Evolutionary conservation across 1,140 invertebrate species (phyloP).

Genomic region (Drosophila ficusphila): DNA sequence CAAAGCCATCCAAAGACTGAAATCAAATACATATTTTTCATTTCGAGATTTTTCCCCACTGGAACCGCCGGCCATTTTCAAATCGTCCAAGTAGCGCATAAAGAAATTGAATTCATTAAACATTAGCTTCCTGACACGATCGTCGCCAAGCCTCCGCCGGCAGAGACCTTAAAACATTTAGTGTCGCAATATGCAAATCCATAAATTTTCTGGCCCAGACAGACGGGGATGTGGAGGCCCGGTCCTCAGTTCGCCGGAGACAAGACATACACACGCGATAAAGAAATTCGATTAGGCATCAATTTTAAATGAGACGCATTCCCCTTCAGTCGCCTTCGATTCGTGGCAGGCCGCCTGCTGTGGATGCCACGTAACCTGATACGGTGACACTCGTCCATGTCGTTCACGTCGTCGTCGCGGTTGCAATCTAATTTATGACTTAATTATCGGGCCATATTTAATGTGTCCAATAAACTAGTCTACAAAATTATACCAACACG

Average conservation of each 20-base stretch:
- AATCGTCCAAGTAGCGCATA: conserved; percentile 69
- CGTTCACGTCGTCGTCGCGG: conserved; percentile 61
- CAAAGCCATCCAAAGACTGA: background rate
- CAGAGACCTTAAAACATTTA: conserved; percentile 72
- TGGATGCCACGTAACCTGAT: conserved; percentile 78
- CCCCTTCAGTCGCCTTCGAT: conserved; percentile 10
- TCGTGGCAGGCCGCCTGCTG: conserved; percentile 61
- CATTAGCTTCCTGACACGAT: conserved; percentile 82
- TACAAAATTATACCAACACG: conserved; percentile 84
- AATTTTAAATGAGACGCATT: conserved; percentile 82
- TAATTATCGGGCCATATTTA: conserved; percentile 84
- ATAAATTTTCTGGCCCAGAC: conserved; percentile 64
- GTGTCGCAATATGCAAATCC: conserved; percentile 78
- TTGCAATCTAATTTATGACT: conserved; percentile 84
- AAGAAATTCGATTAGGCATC: conserved; percentile 83
- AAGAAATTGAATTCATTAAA: conserved; percentile 83
- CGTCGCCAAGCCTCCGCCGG: conserved; percentile 26
- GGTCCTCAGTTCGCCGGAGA: conserved; percentile 8
- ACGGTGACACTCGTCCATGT: conserved; percentile 77
- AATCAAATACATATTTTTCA: conserved; percentile 38
- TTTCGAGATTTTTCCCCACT: conserved; percentile 13
- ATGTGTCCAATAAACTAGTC: conserved; percentile 84
- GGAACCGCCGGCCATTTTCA: background rate
- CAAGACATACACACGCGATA: conserved; percentile 82
- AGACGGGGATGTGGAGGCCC: conserved; percentile 3